Evolutionary conservation across 1,140 invertebrate species (phyloP).

Genomic region (Acromyrmex heyeri): DNA sequence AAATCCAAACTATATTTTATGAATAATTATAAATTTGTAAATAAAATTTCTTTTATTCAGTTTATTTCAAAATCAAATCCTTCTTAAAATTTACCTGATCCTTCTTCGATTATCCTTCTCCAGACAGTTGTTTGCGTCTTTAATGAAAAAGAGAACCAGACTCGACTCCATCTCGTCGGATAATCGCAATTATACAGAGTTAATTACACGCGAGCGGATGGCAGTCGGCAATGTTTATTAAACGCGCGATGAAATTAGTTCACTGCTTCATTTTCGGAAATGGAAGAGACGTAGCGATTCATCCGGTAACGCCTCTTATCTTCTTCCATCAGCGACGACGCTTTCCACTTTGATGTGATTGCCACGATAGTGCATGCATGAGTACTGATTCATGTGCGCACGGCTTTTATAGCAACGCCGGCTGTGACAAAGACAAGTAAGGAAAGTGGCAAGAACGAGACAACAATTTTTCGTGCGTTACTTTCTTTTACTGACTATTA

Average conservation of each 20-base stretch:
- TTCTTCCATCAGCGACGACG: conserved; percentile 13
- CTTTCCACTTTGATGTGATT: conserved; percentile 38
- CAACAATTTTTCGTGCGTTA: conserved; percentile 3
- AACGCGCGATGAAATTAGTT: conserved; percentile 39
- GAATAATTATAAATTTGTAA: neutral
- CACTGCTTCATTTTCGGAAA: neutral
- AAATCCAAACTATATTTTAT: neutral
- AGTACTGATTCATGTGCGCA: neutral
- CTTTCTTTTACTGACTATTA: neutral
- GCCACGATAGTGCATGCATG: neutral
- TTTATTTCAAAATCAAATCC: neutral
- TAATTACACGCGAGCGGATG: conserved; percentile 9
- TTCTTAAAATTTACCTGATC: neutral
- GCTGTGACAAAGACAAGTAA: neutral
- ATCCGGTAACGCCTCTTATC: neutral
- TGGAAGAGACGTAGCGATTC: neutral
- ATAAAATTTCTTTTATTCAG: neutral
- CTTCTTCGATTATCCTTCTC: neutral
- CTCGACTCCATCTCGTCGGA: neutral
- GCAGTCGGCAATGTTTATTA: conserved; percentile 47
- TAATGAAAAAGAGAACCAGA: neutral
- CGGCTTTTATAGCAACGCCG: conserved; percentile 11
- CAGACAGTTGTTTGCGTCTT: neutral
- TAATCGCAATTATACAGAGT: conserved; percentile 42
- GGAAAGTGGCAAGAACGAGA: neutral